Conservation (phyloP, 2,113 vertebrate genomes). For the Cyprinodon brontotheroides region DNA sequence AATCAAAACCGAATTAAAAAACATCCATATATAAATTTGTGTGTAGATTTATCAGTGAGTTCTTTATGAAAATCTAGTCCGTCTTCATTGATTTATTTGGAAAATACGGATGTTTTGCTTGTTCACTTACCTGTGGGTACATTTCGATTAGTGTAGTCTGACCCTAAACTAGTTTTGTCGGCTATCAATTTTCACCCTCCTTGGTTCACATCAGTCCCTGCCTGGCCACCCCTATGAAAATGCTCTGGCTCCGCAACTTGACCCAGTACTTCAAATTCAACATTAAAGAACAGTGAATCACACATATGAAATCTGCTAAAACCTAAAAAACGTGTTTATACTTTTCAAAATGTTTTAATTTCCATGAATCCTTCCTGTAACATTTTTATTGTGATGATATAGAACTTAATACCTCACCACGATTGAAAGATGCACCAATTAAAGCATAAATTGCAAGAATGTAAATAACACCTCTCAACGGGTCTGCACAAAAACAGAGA, state of each 20-base stretch:
- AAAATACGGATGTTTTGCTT: too few relatives aligned
- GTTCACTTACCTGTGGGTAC: too few relatives aligned
- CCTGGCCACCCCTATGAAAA: too few relatives aligned
- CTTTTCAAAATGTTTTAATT: not conserved
- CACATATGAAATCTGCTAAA: not conserved
- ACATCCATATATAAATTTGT: too few relatives aligned
- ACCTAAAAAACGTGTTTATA: not conserved
- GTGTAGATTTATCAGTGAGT: too few relatives aligned
- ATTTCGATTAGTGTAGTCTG: too few relatives aligned
- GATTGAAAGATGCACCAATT: not conserved
- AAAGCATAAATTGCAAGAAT: not conserved
- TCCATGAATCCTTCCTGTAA: not conserved
- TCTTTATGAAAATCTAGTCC: too few relatives aligned
- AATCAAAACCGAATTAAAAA: too few relatives aligned
- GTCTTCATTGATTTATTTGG: too few relatives aligned
- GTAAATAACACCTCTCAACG: conserved; percentile 7
- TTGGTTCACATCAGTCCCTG: too few relatives aligned
- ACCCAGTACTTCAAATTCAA: not conserved
- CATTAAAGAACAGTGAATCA: not conserved
- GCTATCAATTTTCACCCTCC: too few relatives aligned
- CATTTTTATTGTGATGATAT: not conserved
- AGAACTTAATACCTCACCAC: not conserved
- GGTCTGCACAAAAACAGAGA: conserved; percentile 16
- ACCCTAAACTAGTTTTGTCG: too few relatives aligned
- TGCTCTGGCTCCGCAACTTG: not conserved